phyloP scores from a whole-genome alignment of 1,140 invertebrate genomes.

The Papilio machaon region DNA sequence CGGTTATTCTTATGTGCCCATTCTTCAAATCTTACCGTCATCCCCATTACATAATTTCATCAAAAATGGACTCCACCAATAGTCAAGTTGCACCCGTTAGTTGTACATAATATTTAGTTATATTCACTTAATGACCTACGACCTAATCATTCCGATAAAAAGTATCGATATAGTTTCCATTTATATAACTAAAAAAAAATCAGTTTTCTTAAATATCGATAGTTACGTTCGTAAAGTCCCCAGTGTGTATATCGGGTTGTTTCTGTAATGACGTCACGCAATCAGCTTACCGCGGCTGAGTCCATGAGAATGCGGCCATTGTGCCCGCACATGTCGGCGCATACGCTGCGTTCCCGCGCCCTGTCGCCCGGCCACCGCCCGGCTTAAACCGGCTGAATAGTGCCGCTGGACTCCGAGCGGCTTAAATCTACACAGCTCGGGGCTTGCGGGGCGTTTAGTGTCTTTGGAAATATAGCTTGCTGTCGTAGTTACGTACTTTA shows the following conservation, averaged over 20 bases:
- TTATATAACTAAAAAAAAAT: too few relatives aligned
- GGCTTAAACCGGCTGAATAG: constrained; percentile 45
- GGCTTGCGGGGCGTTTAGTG: constrained; percentile 31
- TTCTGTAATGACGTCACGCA: constrained; percentile 78
- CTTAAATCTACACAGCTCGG: constrained; percentile 31
- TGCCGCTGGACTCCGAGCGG: constrained; percentile 39
- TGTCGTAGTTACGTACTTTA: background rate
- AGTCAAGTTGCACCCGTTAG: too few relatives aligned
- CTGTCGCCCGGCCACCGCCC: constrained; percentile 39
- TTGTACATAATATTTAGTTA: too few relatives aligned
- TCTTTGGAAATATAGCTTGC: constrained; percentile 28
- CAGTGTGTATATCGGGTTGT: constrained; percentile 59
- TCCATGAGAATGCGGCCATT: constrained; percentile 83
- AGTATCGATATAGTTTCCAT: too few relatives aligned
- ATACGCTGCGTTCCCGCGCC: constrained; percentile 75
- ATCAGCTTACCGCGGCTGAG: constrained; percentile 79
- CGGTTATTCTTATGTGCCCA: too few relatives aligned
- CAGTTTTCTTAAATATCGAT: background rate
- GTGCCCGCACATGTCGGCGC: constrained; percentile 82
- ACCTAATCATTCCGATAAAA: too few relatives aligned
- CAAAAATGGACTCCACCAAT: too few relatives aligned
- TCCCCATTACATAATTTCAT: too few relatives aligned
- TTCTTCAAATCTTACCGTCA: too few relatives aligned
- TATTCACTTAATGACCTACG: too few relatives aligned
- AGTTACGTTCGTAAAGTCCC: constrained; percentile 38